phyloP scores from a whole-genome alignment of 2,113 vertebrate genomes.

The Vombatus ursinus region DNA sequence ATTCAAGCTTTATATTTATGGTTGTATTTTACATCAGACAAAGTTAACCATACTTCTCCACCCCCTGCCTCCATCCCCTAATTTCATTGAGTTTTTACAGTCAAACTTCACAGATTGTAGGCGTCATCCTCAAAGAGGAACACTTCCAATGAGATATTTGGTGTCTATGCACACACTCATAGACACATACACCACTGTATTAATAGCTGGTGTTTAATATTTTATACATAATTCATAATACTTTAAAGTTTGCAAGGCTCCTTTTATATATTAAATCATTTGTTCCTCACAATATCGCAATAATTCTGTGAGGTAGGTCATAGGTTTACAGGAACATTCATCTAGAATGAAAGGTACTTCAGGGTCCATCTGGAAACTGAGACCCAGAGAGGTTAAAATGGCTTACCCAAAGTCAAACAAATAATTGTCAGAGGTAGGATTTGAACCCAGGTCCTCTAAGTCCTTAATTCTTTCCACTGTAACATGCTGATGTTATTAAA shows the following conservation, averaged over 20 bases:
- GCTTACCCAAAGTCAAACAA: background rate
- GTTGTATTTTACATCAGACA: background rate
- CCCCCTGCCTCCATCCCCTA: background rate
- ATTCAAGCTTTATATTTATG: conserved; percentile 4
- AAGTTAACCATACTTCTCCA: background rate
- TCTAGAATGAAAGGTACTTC: background rate
- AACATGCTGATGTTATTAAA: background rate
- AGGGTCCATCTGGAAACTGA: background rate
- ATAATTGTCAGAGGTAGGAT: background rate
- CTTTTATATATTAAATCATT: background rate
- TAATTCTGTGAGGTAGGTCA: background rate
- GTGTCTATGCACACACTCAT: conserved; percentile 6
- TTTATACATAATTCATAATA: background rate
- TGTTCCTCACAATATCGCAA: background rate
- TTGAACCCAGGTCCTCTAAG: background rate
- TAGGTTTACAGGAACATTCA: background rate
- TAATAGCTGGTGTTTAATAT: background rate
- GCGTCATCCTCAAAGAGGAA: conserved; percentile 8
- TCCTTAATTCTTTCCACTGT: background rate
- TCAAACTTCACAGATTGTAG: background rate
- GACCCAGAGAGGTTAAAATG: background rate
- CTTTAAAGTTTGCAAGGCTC: background rate
- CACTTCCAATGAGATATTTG: background rate
- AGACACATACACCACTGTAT: background rate
- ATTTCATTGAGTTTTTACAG: conserved; percentile 23